These are phyloP conservation scores for Scaptodrosophila latifasciaeformis DNA, from an alignment of 2,888 invertebrate species.

Conservation along the genomic window DNA sequence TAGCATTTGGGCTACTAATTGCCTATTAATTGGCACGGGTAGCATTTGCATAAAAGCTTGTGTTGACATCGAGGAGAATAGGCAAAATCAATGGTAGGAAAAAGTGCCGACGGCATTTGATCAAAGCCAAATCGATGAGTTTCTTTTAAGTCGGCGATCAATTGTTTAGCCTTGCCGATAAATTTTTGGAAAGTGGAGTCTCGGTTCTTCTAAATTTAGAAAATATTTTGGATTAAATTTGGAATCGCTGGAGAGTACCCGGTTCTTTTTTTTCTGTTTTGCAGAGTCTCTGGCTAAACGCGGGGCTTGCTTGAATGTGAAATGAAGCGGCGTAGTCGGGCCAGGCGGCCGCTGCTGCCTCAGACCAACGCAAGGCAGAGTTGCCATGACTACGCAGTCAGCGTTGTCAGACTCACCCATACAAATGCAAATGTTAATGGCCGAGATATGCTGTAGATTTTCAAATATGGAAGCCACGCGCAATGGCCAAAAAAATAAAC, in stretches of 20 bases:
- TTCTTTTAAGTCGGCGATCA: no score
- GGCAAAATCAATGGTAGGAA: no score
- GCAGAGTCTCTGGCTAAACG: no score
- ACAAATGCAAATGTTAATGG: not conserved
- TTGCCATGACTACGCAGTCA: constrained; percentile 41
- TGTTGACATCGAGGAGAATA: not conserved
- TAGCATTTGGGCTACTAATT: constrained; percentile 47
- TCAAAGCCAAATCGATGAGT: not conserved
- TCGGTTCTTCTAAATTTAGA: no score
- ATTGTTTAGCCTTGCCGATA: no score
- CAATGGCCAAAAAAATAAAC: not conserved
- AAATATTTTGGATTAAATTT: no score
- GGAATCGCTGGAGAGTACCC: no score
- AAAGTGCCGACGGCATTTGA: constrained; percentile 1
- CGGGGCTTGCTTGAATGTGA: no score
- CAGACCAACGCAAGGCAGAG: constrained; percentile 19
- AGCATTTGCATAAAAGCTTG: not conserved
- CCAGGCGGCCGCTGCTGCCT: not conserved
- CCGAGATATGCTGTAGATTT: no score
- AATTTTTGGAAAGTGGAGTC: no score
- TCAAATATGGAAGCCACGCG: constrained; percentile 1
- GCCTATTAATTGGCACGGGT: constrained; percentile 27
- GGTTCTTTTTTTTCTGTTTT: no score
- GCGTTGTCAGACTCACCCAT: not conserved
- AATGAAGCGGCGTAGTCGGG: not conserved